Percentiles rank a stretch among this genome's conserved stretches.
phyloP scores from a whole-genome alignment of 2,797 vertebrate species.

The Schizothorax lantsangensis region DNA sequence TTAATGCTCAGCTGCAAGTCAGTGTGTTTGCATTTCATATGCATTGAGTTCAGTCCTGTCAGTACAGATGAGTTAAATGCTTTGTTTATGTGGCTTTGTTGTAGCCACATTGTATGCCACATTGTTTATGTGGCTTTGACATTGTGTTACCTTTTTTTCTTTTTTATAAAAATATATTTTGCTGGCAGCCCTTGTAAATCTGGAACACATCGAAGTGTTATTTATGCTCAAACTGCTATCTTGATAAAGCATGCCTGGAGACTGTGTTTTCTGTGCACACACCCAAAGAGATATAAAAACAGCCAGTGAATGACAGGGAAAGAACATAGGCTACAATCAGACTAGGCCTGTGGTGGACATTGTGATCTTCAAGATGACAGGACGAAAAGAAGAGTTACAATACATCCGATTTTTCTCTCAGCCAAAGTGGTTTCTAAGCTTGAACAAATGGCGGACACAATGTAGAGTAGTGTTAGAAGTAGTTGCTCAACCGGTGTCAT shows the following conservation, averaged over 20 bases:
- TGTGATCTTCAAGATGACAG: slow-evolving; percentile 59
- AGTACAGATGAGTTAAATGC: slow-evolving; percentile 53
- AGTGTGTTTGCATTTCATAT: slow-evolving; percentile 39
- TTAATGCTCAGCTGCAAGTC: slow-evolving; percentile 50
- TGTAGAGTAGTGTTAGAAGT: not conserved
- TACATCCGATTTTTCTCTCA: not conserved
- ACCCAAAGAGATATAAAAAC: slow-evolving; percentile 74
- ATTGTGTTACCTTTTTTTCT: slow-evolving; percentile 59
- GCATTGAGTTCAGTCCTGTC: slow-evolving; percentile 44
- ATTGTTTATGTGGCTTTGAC: slow-evolving; percentile 70
- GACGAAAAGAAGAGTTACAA: slow-evolving; percentile 46
- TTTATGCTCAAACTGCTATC: slow-evolving; percentile 75
- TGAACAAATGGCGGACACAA: slow-evolving; percentile 5
- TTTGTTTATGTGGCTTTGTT: slow-evolving; percentile 70
- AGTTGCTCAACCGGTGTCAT: not conserved
- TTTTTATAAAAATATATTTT: slow-evolving; percentile 60
- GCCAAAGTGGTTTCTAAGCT: slow-evolving; percentile 30
- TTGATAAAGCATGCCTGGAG: slow-evolving; percentile 68
- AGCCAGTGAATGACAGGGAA: slow-evolving; percentile 73
- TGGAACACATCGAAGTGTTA: slow-evolving; percentile 77
- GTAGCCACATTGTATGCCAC: no score
- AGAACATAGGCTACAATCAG: slow-evolving; percentile 73
- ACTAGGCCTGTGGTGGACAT: slow-evolving; percentile 68
- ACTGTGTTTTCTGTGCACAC: slow-evolving; percentile 67
- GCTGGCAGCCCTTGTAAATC: slow-evolving; percentile 64